Evolutionary conservation across 2,113 vertebrate genomes (phyloP).

Genomic region (Greenwoodochromis staneri): DNA sequence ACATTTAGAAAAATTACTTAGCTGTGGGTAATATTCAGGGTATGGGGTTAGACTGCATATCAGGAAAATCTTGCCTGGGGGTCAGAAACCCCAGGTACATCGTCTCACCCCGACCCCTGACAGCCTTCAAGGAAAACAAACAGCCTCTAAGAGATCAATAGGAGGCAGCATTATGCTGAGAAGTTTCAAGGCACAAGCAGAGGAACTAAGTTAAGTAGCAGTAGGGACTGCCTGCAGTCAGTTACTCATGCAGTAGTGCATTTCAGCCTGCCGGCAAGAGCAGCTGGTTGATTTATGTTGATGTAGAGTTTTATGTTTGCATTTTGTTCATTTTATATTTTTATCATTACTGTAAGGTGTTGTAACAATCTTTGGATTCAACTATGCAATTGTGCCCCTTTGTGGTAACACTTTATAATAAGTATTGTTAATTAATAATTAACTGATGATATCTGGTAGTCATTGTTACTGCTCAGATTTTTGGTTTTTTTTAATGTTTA

Average conservation of each 20-base stretch:
- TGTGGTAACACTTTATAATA: neutral
- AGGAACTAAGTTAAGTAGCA: neutral
- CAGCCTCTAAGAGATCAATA: neutral
- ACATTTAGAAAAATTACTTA: neutral
- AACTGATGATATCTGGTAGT: neutral
- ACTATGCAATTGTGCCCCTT: neutral
- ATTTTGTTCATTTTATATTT: neutral
- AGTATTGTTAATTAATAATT: neutral
- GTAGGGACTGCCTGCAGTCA: neutral
- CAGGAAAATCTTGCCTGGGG: neutral
- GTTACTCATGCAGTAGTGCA: neutral
- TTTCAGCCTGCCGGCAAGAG: neutral
- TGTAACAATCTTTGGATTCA: neutral
- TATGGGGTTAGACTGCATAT: neutral
- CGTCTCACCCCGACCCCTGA: fast-evolving
- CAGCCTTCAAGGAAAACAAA: neutral
- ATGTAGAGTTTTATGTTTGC: neutral
- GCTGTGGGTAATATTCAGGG: neutral
- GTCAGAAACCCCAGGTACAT: no score
- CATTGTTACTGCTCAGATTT: neutral
- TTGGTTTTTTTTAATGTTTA: fast-evolving
- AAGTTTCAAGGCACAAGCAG: no score
- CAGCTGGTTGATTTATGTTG: neutral
- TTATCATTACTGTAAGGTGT: neutral
- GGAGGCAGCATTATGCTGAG: neutral